phyloP scores from a whole-genome alignment of 2,888 invertebrate genomes.

The Allygus modestus region DNA sequence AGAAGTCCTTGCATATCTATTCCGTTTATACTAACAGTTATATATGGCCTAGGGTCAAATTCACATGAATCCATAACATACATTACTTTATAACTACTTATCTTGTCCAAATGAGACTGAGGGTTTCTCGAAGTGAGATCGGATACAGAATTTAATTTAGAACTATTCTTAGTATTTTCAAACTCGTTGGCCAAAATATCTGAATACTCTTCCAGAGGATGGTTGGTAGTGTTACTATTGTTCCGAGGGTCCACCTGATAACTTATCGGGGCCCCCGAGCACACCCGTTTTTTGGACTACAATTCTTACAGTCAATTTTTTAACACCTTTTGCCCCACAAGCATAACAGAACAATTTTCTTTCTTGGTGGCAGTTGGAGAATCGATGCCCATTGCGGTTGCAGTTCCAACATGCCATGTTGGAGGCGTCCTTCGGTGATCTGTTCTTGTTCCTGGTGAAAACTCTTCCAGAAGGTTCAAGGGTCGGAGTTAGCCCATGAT shows the following conservation, averaged over 20 bases:
- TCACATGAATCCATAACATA: neutral
- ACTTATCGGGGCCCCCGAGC: neutral
- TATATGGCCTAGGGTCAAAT: neutral
- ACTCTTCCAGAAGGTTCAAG: neutral
- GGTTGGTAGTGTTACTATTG: neutral
- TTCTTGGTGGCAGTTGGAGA: neutral
- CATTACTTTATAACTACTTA: too few species aligned
- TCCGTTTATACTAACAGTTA: neutral
- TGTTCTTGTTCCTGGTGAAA: too few species aligned
- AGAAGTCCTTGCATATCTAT: neutral
- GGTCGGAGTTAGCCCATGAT: neutral
- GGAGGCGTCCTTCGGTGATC: neutral
- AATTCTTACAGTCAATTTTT: neutral
- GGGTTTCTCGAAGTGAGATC: too few species aligned
- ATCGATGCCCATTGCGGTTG: neutral
- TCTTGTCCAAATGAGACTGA: too few species aligned
- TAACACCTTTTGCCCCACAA: neutral
- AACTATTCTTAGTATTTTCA: too few species aligned
- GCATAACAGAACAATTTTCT: neutral
- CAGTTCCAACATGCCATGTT: neutral
- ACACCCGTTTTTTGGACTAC: neutral
- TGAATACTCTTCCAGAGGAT: too few species aligned
- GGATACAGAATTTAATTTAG: too few species aligned
- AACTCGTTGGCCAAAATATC: too few species aligned
- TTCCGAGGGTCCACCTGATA: too few species aligned